Percentiles rank a stretch among this genome's conserved stretches.
These are phyloP conservation scores for Watsonalla binaria DNA, from an alignment of 2,888 invertebrate genomes.

Conservation along the genomic window DNA sequence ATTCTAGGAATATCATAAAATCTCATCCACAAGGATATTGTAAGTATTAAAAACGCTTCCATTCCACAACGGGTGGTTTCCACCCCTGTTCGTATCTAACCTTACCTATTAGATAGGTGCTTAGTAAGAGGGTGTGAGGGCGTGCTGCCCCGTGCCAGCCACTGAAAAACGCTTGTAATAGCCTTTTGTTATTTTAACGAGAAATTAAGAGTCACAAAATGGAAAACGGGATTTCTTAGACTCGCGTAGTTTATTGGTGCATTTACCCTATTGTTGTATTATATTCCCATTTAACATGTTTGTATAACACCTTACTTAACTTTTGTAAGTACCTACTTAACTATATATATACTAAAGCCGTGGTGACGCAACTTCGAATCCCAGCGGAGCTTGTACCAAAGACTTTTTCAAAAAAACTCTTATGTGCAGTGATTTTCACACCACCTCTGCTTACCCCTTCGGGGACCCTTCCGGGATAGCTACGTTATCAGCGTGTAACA, in stretches of 20 bases:
- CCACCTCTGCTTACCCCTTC: too few relatives aligned
- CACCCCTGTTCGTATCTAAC: conserved; percentile 18
- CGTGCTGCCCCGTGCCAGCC: conserved; percentile 49
- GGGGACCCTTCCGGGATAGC: too few relatives aligned
- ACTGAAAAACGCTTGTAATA: conserved; percentile 55
- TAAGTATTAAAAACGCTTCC: not conserved
- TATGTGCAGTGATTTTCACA: too few relatives aligned
- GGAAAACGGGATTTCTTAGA: conserved; percentile 27
- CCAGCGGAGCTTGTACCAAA: too few relatives aligned
- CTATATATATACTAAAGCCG: too few relatives aligned
- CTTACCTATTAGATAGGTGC: conserved; percentile 46
- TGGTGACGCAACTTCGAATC: too few relatives aligned
- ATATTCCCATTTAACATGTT: too few relatives aligned
- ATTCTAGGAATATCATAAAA: too few relatives aligned
- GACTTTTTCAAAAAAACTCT: too few relatives aligned
- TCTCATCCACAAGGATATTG: not conserved
- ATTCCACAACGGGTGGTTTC: conserved; percentile 4
- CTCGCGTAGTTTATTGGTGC: conserved; percentile 36
- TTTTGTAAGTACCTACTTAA: not conserved
- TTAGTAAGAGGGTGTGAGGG: conserved; percentile 44
- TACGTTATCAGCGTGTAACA: too few relatives aligned
- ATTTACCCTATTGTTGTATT: conserved; percentile 29
- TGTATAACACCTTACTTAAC: not conserved
- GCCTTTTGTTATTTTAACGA: conserved; percentile 62
- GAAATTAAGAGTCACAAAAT: conserved; percentile 46